Base-by-base conservation (phyloP, 1,140 invertebrate species). In the Drosophila sp. region DNA sequence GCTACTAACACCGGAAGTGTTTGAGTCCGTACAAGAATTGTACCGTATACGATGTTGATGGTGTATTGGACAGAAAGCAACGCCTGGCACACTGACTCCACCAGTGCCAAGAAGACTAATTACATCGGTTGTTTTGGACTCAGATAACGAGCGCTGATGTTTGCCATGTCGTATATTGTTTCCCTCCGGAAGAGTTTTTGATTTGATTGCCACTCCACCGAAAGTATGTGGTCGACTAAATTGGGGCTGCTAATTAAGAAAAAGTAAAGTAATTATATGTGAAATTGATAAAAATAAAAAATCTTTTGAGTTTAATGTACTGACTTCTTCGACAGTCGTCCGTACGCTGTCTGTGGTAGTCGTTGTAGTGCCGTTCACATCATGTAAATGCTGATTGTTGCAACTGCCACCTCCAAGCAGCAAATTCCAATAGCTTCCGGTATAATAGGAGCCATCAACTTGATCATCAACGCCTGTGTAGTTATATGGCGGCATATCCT, bases 1-100 rank as follows among this genome's bases (percentile, higher is more conserved):
- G 41, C 95, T 96, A 92, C 95, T 96, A 6, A 96, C 94, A 25
- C 96, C 96, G 75, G 95, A 96, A 1, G 95, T 95, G 66, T 95
- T 96, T 0, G 95, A 96, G 83, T 97, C 96, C 11, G 96, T 96
- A 66, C 94, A 91, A 0, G 91, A 92, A 64, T 92, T 92, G 51
- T 91, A 91, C 0, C 91, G 80, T 41, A 86, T 80, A 7, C 91
- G 89, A 57, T 91, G 86, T 40, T 81, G 78, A 57, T 74, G 58
- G 16, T 81, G 70, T 7, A 59, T 53, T 3, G 82, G 72, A 36
- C 34, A 64, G 9, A 63, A 57, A 25, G 48, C 38, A 16, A 57
- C 40, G 9, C 25, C 46, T 3, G 41, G 16, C 4, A 34, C 43
- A 51, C 43, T 38, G n/a, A 50, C 64, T 0, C 63, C 75, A 4